Evolutionary conservation across 2,797 vertebrate species (phyloP).

Genomic region (Spinus olivaceus): DNA sequence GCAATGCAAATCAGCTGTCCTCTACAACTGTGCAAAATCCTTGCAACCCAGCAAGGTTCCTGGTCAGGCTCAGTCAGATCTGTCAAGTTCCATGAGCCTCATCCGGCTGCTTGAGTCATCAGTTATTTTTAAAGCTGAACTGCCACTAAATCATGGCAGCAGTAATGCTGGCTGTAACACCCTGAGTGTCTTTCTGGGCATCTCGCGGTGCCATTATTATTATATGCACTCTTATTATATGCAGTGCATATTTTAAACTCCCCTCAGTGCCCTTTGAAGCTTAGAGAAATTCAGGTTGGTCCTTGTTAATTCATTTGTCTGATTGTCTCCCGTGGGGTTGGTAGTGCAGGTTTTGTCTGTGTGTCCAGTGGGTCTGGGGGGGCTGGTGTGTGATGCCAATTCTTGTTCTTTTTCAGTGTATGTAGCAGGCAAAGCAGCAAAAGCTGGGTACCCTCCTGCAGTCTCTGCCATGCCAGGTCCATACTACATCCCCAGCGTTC

Average conservation of each 20-base stretch:
- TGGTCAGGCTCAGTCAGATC: background rate
- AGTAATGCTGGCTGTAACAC: background rate
- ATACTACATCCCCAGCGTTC: slow-evolving; percentile 89
- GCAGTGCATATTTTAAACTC: background rate
- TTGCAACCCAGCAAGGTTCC: slow-evolving; percentile 2
- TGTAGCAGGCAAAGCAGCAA: slow-evolving; percentile 91
- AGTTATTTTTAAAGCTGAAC: slow-evolving; percentile 16
- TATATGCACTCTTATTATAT: background rate
- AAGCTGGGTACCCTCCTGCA: slow-evolving; percentile 80
- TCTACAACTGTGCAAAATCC: background rate
- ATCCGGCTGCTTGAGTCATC: background rate
- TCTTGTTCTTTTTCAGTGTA: slow-evolving; percentile 82
- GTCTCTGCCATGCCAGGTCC: slow-evolving; percentile 86
- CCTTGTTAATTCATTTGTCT: background rate
- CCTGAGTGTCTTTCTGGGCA: background rate
- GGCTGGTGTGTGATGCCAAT: background rate
- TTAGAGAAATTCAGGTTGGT: background rate
- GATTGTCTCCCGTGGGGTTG: background rate
- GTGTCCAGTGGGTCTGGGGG: background rate
- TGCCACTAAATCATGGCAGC: background rate
- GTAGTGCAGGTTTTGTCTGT: background rate
- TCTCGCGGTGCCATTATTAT: background rate
- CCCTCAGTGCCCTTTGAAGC: background rate
- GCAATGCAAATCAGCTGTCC: background rate
- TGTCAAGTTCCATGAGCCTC: slow-evolving; percentile 10